Evolutionary conservation across 1,140 invertebrate species (phyloP).

Genomic region (Drosophila simulans): DNA sequence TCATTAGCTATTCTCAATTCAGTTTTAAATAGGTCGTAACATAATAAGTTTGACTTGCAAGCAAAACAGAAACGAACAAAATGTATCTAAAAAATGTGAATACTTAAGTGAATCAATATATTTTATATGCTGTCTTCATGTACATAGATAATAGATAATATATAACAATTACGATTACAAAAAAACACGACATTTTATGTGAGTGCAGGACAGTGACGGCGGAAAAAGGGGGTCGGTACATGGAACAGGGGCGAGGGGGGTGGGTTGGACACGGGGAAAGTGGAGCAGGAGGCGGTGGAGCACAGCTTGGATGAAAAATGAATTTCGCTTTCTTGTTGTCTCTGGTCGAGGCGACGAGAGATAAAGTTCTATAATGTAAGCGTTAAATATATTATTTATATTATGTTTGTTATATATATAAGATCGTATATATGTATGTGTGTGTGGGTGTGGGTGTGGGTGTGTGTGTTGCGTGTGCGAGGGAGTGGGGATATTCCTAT

Average conservation of each 20-base stretch:
- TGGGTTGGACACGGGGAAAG: background rate
- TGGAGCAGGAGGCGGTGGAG: background rate
- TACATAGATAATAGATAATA: constrained; percentile 57
- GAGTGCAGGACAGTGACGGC: constrained; percentile 19
- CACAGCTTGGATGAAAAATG: constrained; percentile 25
- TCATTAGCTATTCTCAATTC: constrained; percentile 11
- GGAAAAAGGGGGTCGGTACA: background rate
- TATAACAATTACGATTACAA: constrained; percentile 80
- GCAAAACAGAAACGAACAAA: constrained; percentile 23
- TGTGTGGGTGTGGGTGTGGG: background rate
- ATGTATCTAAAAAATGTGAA: constrained; percentile 33
- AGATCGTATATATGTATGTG: constrained; percentile 26
- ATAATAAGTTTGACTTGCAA: constrained; percentile 35
- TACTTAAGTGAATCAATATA: constrained; percentile 47
- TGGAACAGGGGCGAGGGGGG: background rate
- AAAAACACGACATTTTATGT: constrained; percentile 66
- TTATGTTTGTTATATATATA: constrained; percentile 50
- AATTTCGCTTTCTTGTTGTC: constrained; percentile 6
- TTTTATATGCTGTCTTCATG: constrained; percentile 51
- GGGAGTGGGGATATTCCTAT: constrained; percentile 36
- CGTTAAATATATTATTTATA: constrained; percentile 71
- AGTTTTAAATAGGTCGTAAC: constrained; percentile 27
- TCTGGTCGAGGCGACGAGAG: constrained; percentile 36
- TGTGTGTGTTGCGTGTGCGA: constrained; percentile 8
- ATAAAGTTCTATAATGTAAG: constrained; percentile 53